A percentile compares a stretch with the other conserved stretches of the same genome.
phyloP scores from a whole-genome alignment of 2,797 vertebrate species.

The Limosa lapponica region DNA sequence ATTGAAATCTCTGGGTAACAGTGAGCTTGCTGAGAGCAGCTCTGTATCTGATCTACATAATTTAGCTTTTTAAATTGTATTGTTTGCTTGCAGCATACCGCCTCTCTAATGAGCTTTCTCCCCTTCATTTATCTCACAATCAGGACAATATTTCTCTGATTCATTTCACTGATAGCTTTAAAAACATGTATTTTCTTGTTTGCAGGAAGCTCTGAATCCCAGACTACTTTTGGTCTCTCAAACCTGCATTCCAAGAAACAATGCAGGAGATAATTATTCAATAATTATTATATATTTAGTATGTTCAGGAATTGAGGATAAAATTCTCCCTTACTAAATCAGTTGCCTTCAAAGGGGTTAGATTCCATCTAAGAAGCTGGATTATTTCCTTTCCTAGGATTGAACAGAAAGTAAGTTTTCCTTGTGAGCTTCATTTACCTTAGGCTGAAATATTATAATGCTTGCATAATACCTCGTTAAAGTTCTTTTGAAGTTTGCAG shows the following conservation, averaged over 20 bases:
- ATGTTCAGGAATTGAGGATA: background rate
- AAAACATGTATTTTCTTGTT: background rate
- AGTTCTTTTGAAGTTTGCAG: background rate
- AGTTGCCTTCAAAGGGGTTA: background rate
- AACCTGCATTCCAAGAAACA: background rate
- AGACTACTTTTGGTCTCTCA: background rate
- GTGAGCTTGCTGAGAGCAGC: background rate
- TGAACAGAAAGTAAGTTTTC: background rate
- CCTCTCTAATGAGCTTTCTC: background rate
- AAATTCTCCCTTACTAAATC: background rate
- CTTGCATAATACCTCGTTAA: background rate
- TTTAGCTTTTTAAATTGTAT: background rate
- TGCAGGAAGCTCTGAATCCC: background rate
- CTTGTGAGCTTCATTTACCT: background rate
- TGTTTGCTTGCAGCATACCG: background rate
- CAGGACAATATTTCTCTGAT: background rate
- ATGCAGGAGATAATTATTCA: background rate
- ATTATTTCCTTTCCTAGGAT: background rate
- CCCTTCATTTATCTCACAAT: background rate
- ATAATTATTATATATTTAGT: background rate
- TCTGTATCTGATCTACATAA: background rate
- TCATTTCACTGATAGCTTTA: background rate
- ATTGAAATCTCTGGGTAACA: background rate
- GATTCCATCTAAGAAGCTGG: background rate
- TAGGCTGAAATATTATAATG: background rate